Evolutionary conservation across 1,140 invertebrate species (phyloP).

Genomic region (Babylonia areolata): DNA sequence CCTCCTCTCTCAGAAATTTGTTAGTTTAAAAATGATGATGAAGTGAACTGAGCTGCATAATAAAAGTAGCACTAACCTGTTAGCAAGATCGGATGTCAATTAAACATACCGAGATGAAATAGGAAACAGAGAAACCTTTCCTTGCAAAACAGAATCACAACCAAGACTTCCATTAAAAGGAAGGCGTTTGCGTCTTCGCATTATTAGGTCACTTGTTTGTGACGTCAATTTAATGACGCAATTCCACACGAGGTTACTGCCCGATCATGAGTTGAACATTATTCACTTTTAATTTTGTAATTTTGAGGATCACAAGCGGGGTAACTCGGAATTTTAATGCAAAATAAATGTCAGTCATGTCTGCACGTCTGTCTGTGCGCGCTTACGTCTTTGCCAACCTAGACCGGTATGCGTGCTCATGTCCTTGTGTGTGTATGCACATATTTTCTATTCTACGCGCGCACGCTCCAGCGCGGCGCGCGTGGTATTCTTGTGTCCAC

Average conservation of each 20-base stretch:
- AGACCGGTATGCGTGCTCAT: too few relatives aligned
- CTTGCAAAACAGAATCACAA: background rate
- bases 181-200: background rate
- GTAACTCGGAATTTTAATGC: too few relatives aligned
- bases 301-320: too few relatives aligned
- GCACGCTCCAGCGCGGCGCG: too few relatives aligned
- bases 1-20: background rate
- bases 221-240: background rate
- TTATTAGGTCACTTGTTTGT: background rate
- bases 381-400: too few relatives aligned
- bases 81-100: background rate
- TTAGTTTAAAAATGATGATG: background rate
- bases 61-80: background rate
- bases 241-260: background rate
- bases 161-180: background rate
- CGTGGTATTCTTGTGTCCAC: too few relatives aligned
- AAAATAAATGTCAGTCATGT: too few relatives aligned
- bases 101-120: background rate
- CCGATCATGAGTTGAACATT: too few relatives aligned
- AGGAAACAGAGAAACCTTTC: constrained; percentile 2
- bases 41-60: background rate
- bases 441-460: too few relatives aligned
- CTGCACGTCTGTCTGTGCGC: too few relatives aligned
- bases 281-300: too few relatives aligned
- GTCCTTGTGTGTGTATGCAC: too few relatives aligned